Base-by-base conservation (phyloP, 2,797 vertebrate genomes). In the Sebastes melanostomus region DNA sequence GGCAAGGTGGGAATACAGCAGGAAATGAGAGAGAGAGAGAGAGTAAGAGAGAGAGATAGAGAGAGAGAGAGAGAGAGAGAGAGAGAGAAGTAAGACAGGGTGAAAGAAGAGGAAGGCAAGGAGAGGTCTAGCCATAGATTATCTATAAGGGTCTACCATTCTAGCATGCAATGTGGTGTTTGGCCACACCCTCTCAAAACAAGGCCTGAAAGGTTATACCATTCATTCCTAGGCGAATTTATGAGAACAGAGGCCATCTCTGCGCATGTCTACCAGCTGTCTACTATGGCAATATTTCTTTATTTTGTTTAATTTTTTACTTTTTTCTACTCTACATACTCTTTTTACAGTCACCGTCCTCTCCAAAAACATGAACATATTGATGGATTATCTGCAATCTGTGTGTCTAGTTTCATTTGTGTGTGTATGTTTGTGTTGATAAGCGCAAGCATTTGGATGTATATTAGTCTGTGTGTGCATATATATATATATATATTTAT, bases 131-230 rank as follows among this genome's bases (percentile, higher is more conserved):
- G 92, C 86, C 91, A 89, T 93, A 93, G 91, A 84, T 90, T 91
- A 94, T 93, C 92, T 94, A 93, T 87, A 90, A 91, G 92, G 93
- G 96, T 97, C 97, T 98, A 98, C 96, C 98, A 98, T 97, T 96
- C 97, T 97, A 96, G 97, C 98, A 99, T 99, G 98, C 98, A 99
- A 94, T 98, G 97, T 97, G 97, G 96, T 96, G 96, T 97, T 94
- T 90, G 97, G 96, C 97, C 97, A 96, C 91, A 95, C 96, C 95
- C 96, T 96, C 92, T 94, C 91, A 89, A 94, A 94, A 94, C 89
- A 93, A 91, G 97, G 97, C 96, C 96, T 91, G 90, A 96, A 96
- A 95, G 96, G 96, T 96, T 96, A 89, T 89, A 92, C 93, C 88
- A 88, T 91, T 91, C 83, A 86, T 91, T 86, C 92, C 88, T 88